Conservation (phyloP, 1,140 invertebrate genomes). For the Ostrea denselamellosa region DNA sequence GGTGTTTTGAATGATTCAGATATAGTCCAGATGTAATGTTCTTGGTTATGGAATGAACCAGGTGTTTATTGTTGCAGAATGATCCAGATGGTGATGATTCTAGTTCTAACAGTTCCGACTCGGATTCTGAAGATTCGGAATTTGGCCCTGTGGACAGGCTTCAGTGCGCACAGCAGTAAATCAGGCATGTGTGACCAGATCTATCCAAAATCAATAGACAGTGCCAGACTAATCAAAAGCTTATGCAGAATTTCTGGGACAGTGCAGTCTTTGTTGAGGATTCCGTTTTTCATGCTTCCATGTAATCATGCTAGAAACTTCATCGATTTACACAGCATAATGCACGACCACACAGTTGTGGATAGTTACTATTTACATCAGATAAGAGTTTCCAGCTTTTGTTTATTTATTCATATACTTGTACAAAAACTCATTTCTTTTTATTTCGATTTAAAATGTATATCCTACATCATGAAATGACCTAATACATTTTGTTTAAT, state of each 20-base stretch:
- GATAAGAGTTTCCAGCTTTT: background rate
- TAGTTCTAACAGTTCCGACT: constrained; percentile 63
- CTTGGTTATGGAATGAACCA: background rate
- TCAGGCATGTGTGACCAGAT: background rate
- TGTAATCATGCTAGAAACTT: background rate
- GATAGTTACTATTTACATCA: constrained; percentile 7
- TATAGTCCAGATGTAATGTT: too few species aligned
- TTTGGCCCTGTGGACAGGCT: constrained; percentile 60
- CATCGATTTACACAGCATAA: background rate
- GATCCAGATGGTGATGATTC: constrained; percentile 67
- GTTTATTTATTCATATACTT: constrained; percentile 19
- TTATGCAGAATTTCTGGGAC: constrained; percentile 15
- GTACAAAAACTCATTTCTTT: background rate
- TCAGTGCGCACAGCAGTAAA: constrained; percentile 69
- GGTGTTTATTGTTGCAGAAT: constrained; percentile 51
- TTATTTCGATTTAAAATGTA: background rate
- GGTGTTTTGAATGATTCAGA: too few species aligned
- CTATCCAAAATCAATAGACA: background rate
- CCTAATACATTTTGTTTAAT: background rate
- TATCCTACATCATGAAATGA: constrained; percentile 26
- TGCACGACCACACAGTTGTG: background rate
- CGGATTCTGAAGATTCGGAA: constrained; percentile 65
- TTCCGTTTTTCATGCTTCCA: background rate
- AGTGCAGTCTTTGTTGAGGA: background rate
- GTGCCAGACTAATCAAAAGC: constrained; percentile 27